phyloP scores from a whole-genome alignment of 1,140 invertebrate species.

The Neodiprion pinetum region DNA sequence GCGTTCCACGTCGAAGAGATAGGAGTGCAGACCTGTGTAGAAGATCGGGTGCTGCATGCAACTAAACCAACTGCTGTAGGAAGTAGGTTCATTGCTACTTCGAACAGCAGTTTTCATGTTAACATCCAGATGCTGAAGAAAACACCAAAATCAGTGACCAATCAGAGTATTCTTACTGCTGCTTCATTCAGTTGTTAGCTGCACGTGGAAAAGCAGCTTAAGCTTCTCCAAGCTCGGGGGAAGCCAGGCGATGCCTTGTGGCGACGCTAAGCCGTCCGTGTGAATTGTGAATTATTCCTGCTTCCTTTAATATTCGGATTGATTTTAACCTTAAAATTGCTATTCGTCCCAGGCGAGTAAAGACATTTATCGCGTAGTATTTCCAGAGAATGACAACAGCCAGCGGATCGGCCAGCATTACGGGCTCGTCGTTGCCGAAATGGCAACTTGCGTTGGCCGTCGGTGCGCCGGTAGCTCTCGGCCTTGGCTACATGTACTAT shows the following conservation, averaged over 20 bases:
- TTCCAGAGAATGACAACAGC: slow-evolving; percentile 41
- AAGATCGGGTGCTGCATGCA: too few species aligned
- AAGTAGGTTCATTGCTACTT: too few species aligned
- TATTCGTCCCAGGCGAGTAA: not conserved
- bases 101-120: too few species aligned
- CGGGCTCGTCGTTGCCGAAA: slow-evolving; percentile 59
- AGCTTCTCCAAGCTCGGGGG: slow-evolving; percentile 61
- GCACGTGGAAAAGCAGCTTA: too few species aligned
- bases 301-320: not conserved
- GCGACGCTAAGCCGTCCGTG: not conserved
- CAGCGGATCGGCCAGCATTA: slow-evolving; percentile 40
- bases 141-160: too few species aligned
- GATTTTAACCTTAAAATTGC: slow-evolving; percentile 8
- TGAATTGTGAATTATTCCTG: too few species aligned
- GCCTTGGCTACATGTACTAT: slow-evolving; percentile 82
- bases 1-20: too few species aligned
- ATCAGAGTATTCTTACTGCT: too few species aligned
- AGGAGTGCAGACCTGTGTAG: too few species aligned
- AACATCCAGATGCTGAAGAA: too few species aligned
- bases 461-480: slow-evolving; percentile 81
- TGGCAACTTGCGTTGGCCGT: slow-evolving; percentile 81
- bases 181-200: too few species aligned
- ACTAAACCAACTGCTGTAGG: too few species aligned
- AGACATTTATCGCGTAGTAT: not conserved
- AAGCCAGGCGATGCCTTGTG: slow-evolving; percentile 28